phyloP scores from a whole-genome alignment of 2,113 vertebrate genomes.

The Nannospalax galili region DNA sequence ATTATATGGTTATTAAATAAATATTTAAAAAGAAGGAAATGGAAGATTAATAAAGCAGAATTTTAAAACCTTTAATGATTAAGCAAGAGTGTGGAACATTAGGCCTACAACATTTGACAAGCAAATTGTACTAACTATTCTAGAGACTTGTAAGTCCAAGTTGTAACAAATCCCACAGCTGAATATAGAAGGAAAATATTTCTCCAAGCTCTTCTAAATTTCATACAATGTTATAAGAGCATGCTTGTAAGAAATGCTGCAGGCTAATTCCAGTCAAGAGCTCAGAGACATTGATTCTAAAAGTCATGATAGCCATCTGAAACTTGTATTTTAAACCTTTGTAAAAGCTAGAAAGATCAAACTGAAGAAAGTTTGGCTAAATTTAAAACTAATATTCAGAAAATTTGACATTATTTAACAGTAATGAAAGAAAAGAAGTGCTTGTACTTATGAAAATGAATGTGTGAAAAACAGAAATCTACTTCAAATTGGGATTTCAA shows the following conservation, averaged over 20 bases:
- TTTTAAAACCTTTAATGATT: neutral
- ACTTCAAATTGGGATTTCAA: neutral
- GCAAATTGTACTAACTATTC: neutral
- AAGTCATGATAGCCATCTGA: neutral
- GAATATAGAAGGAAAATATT: neutral
- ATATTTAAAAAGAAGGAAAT: too few relatives aligned
- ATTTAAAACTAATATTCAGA: neutral
- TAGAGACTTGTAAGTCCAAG: neutral
- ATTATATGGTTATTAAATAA: too few relatives aligned
- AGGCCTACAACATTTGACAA: neutral
- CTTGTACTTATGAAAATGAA: neutral
- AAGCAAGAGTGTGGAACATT: neutral
- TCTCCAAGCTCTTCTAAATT: neutral
- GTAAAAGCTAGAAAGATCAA: neutral
- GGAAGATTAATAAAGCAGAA: too few relatives aligned
- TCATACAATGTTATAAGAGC: neutral
- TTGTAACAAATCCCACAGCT: neutral
- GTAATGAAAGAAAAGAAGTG: neutral
- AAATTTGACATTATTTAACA: constrained; percentile 2
- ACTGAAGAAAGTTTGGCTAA: neutral
- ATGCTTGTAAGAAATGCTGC: neutral
- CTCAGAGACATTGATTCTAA: neutral
- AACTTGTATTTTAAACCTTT: neutral
- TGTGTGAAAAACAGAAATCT: neutral
- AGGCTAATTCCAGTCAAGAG: neutral